Evolutionary conservation across 2,888 invertebrate species (phyloP), one percentile per base, ranked within the genome.

Genomic region (Eristalis tenax): DNA sequence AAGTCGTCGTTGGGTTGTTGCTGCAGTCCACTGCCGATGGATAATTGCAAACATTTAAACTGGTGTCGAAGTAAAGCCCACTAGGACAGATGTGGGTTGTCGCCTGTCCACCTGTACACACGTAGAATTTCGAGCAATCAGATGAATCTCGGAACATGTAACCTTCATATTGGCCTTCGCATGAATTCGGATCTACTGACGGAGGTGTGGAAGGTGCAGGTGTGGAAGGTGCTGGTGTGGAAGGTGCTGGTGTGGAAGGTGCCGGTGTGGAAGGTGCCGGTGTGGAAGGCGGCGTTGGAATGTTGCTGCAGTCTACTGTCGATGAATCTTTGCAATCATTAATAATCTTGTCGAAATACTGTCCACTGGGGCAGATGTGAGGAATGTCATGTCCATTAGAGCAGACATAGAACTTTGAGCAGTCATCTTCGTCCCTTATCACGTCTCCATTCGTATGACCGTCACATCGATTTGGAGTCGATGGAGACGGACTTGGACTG

Each of bases 111-210:
- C 11, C 23, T 0, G 1, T 35, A 18, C 71, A 71, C 35, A 22
- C n/a, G 35, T 71, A 71, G 23, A 15, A 61, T 11, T 26, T 71
- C 1, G 23, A 8, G 57, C 71, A 71, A 38, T 71, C 61, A 5
- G 23, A 6, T 1, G 75, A 57, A 22, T 75, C 65, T 23, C 57
- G 50, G 63, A 40, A 56, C 23, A 23, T 75, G 8, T 65, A 32
- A 6, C 75, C 75, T 43, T 65, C 13, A 13, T 11, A 2, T 5
- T 22, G n/a, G 13, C 18, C 38, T 1, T 3, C 11, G 4, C 73
- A 61, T 0, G n/a, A 11, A 28, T 28, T 0, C 8, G 70, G 70
- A 22, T 28, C 8, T 6, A 22, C 35, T 57, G 70, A n/a, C 32
- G 57, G n/a, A 2, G 69, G 8, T 1, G 69, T 26, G 6, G 75